These are phyloP conservation scores for Percina caprodes DNA, from an alignment of 2,113 vertebrate genomes.

Conservation along the genomic window DNA sequence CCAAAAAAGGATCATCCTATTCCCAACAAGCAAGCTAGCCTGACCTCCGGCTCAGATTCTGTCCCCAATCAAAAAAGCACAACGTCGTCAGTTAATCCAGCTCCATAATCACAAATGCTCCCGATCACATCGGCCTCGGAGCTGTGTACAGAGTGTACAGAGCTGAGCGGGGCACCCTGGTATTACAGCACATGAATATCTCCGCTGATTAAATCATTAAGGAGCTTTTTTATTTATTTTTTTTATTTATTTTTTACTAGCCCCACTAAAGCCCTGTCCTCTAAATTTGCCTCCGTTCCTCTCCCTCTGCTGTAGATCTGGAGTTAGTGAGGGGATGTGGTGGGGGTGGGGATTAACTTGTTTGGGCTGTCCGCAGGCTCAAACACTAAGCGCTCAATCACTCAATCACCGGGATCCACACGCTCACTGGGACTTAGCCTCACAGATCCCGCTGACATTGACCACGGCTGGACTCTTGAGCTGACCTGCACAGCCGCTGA, in stretches of 20 bases:
- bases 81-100: conserved; percentile 77
- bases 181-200: conserved; percentile 79
- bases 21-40: conserved; percentile 50
- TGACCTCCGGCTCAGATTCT: conserved; percentile 72
- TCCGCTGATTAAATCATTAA: conserved; percentile 85
- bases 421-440: conserved; percentile 74
- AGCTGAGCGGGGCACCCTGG: conserved; percentile 41
- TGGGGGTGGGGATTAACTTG: conserved; percentile 79
- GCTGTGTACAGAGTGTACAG: conserved; percentile 41
- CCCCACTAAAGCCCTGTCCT: conserved; percentile 72
- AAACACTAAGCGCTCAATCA: conserved; percentile 82
- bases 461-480: conserved; percentile 49
- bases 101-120: conserved; percentile 75
- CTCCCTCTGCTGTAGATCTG: conserved; percentile 43
- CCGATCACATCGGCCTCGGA: conserved; percentile 32
- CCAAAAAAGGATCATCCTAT: conserved; percentile 72
- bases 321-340: conserved; percentile 60
- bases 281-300: conserved; percentile 41
- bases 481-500: conserved; percentile 56
- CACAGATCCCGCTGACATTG: conserved; percentile 75
- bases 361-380: conserved; percentile 78
- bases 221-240: conserved; percentile 78
- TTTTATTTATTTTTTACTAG: conserved; percentile 27
- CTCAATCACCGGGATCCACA: conserved; percentile 80
- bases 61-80: conserved; percentile 80